Base-by-base conservation (phyloP, 2,113 vertebrate genomes). In the Tupaia tana region DNA sequence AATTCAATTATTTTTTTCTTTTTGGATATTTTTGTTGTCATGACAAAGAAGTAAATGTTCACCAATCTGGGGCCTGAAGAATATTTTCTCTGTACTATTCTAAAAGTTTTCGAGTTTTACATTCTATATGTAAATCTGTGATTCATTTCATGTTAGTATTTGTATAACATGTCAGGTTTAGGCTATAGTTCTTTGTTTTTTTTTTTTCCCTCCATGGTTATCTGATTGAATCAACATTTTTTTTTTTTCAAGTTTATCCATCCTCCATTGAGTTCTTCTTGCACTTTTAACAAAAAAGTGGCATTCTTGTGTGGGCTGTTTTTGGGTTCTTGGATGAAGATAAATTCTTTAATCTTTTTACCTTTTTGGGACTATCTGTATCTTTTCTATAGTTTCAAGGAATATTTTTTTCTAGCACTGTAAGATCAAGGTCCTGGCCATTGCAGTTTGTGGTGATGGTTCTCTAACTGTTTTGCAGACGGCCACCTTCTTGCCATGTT, bases 301-400 rank as follows among this genome's bases (percentile, higher is more conserved):
- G 25, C 52, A 58, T 63, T 25, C 11, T 67, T 75, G 9, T 19
- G 6, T 89, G n/a, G 34, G 11, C 43, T 85, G 7, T 66, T 92
- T 79, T 22, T 89, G 14, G 14, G 20, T 79, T 84, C 34, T 79
- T 9, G 77, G 64, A 71, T 84, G 56, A 92, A 89, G 34, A 15
- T 71, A 64, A 59, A 58, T 77, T 59, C 27, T 54, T 85, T 86
- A 20, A 78, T 24, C 3, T 83, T 73, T 52, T 54, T 64, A 61
- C 69, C 13, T 69, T 2, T 22, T 10, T 77, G 31, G 59, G 19
- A 66, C 56, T 89, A 79, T 69, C 34, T 86, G 13, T 86, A 61
- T 79, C 91, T 94, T 90, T n/a, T 29, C 15, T 69, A 77, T 77
- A 34, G 81, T 91, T 89, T 81, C 86, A 67, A 89, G 54, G 43